Evolutionary conservation across 2,113 vertebrate genomes (phyloP), one percentile per base, ranked within the genome.

Genomic region (Uria lomvia): DNA sequence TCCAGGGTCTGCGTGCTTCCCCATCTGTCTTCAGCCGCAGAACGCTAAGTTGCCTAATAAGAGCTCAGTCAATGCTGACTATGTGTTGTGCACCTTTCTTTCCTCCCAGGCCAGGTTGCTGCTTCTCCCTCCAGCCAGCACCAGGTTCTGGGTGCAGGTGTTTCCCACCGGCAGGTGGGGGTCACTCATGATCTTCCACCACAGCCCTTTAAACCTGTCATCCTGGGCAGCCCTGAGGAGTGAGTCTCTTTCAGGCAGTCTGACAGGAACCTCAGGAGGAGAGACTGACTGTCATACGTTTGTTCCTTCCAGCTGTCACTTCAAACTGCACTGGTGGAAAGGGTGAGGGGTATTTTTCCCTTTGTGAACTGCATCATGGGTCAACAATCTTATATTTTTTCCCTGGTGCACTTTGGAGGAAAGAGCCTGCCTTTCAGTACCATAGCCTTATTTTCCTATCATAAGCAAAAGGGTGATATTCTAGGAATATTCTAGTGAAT

Each of bases 1-100:
- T 49, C 21, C 21, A 2, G 3, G 5, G 13, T 52, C 13, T 49
- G 9, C 5, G 0, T 30, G 30, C 20, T 62, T 67, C 11, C 4
- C 42, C 6, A 12, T 15, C 2, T 53, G 38, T 22, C n/a, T 88
- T 74, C 45, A 70, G 26, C 22, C 38, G 70, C 56, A 70, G 60
- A 75, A 30, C 24, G 40, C 50, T 7, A 50, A 16, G 27, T 21
- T 86, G 71, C 32, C 67, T 71, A 2, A 26, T 34, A 40, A 80
- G 22, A 52, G 34, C 13, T 94, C 52, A 20, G n/a, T 53, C 38
- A 59, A 0, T 34, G 30, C 65, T 38, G 27, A 6, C 32, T 49
- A 4, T 19, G 15, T 45, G 32, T 45, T 42, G 53, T 42, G 36
- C 21, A 34, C 34, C 55, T 77, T 70, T 62, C 34, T 74, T 74